Conservation (phyloP, 30 jellyfish, hydroid and myxozoan genomes). For the Hydra vulgaris region DNA sequence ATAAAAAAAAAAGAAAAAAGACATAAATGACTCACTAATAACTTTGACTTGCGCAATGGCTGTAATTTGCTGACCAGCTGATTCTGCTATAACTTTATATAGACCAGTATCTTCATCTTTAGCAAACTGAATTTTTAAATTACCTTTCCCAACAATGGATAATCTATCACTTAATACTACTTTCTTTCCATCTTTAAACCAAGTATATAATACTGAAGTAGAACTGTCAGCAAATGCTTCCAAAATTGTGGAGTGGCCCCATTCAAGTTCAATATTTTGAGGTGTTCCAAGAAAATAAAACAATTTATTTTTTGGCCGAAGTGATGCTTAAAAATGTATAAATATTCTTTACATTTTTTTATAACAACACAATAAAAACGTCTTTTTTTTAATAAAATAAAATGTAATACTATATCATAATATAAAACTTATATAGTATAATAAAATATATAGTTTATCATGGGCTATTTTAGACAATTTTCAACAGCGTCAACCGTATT, state of each 20-base stretch:
- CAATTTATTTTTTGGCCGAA: constrained; percentile 15
- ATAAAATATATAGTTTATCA: too few relatives aligned
- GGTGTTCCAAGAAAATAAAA: constrained; percentile 52
- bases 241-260: constrained; percentile 74
- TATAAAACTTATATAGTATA: too few relatives aligned
- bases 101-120: constrained; percentile 57
- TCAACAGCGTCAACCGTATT: too few relatives aligned
- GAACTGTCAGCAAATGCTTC: constrained; percentile 86
- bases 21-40: constrained; percentile 32
- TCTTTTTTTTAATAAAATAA: too few relatives aligned
- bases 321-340: constrained; percentile 7
- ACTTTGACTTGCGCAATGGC: constrained; percentile 59
- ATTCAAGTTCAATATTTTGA: constrained; percentile 27
- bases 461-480: too few relatives aligned
- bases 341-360: neutral
- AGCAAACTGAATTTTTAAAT: constrained; percentile 42
- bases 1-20: neutral
- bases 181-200: constrained; percentile 57
- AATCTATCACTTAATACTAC: constrained; percentile 31
- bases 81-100: constrained; percentile 48
- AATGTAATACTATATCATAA: too few relatives aligned
- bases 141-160: constrained; percentile 45
- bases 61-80: constrained; percentile 51
- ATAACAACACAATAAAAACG: too few relatives aligned
- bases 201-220: constrained; percentile 36